Percentiles rank a stretch among this genome's conserved stretches.
phyloP scores from a whole-genome alignment of 2,113 vertebrate genomes.

The Prionailurus viverrinus region DNA sequence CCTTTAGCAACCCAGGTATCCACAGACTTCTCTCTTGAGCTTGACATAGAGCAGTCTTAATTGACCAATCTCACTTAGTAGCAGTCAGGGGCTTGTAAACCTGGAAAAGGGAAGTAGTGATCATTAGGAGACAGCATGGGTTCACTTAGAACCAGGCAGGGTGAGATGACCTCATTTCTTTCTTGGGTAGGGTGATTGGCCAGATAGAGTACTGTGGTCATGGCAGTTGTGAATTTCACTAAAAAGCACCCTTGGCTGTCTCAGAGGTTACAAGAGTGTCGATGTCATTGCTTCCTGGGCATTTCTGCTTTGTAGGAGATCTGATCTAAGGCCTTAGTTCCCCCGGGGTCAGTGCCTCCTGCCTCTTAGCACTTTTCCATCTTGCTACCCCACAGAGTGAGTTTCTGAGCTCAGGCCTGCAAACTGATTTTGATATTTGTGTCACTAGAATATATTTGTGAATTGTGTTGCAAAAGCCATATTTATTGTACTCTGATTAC shows the following conservation, averaged over 20 bases:
- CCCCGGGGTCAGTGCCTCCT: neutral
- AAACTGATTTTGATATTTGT: constrained; percentile 43
- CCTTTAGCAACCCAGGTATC: constrained; percentile 1
- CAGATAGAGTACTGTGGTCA: neutral
- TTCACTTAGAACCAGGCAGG: neutral
- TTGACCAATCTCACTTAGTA: neutral
- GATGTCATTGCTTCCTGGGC: neutral
- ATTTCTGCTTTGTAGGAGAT: neutral
- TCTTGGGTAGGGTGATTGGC: neutral
- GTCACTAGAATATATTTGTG: constrained; percentile 22
- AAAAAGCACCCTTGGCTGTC: neutral
- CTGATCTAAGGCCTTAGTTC: neutral
- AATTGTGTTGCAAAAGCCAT: constrained; percentile 28
- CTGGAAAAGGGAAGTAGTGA: neutral
- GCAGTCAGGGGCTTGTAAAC: neutral
- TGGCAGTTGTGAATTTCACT: constrained; percentile 10
- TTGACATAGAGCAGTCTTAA: neutral
- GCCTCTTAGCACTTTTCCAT: neutral
- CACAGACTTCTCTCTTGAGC: constrained; percentile 26
- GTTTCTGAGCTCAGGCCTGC: neutral
- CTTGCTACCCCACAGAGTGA: neutral
- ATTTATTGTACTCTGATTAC: constrained; percentile 1
- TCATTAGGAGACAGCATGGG: neutral
- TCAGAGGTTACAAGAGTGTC: neutral
- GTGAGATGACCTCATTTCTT: neutral